Evolutionary conservation across 2,113 vertebrate genomes (phyloP).

Genomic region (Galemys pyrenaicus): DNA sequence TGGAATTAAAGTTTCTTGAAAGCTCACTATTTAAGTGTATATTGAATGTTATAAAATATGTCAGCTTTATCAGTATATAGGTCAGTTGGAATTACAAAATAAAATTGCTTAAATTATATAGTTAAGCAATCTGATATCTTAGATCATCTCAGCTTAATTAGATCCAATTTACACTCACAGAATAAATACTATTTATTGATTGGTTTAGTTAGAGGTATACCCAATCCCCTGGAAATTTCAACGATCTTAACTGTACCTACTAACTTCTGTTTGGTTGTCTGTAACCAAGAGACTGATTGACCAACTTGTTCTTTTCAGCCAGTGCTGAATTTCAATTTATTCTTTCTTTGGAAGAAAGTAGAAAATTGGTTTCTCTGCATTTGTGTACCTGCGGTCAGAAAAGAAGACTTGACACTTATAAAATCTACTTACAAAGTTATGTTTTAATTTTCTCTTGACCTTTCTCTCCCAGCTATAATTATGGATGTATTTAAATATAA

Average conservation of each 20-base stretch:
- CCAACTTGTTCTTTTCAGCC: conserved; percentile 40
- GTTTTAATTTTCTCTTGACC: background rate
- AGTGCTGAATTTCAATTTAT: conserved; percentile 64
- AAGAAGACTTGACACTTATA: background rate
- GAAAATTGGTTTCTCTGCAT: conserved; percentile 58
- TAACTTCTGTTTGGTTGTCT: conserved; percentile 47
- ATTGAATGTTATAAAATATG: conserved; percentile 13
- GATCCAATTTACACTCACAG: conserved; percentile 41
- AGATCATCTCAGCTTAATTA: conserved; percentile 55
- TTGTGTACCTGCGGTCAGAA: conserved; percentile 30
- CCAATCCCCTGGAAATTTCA: conserved; percentile 57
- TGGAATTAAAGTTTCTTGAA: conserved; percentile 23
- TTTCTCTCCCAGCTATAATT: background rate
- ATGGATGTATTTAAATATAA: background rate
- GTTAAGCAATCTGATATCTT: conserved; percentile 36
- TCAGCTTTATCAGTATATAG: background rate
- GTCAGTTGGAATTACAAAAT: conserved; percentile 42
- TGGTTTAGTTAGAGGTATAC: conserved; percentile 67
- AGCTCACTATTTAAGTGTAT: background rate
- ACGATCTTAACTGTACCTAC: conserved; percentile 50
- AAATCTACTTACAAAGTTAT: background rate
- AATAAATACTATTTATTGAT: conserved; percentile 62
- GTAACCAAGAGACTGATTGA: conserved; percentile 29
- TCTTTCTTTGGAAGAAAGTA: conserved; percentile 34
- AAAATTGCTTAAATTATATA: conserved; percentile 52